A percentile compares a stretch with the other conserved stretches of the same genome.
phyloP scores from a whole-genome alignment of 2,888 invertebrate genomes.

The Pristionchus japonicus region DNA sequence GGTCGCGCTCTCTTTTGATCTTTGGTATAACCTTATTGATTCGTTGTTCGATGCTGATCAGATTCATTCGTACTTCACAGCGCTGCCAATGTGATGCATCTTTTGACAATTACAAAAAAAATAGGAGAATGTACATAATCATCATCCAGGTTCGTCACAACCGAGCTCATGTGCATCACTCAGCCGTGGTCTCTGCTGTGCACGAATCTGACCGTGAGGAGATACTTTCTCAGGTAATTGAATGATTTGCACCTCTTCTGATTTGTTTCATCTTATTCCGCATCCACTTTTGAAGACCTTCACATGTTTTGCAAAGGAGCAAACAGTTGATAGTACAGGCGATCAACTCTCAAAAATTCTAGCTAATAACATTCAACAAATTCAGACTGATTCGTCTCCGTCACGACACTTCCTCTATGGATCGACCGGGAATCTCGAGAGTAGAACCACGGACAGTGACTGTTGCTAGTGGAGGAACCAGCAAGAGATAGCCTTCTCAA shows the following conservation, averaged over 20 bases:
- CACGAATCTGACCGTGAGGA: neutral
- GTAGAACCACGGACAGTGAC: neutral
- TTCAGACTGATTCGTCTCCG: neutral
- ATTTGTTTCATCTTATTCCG: neutral
- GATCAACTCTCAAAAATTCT: too few relatives aligned
- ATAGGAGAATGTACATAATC: too few relatives aligned
- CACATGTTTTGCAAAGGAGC: too few relatives aligned
- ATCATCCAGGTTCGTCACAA: neutral
- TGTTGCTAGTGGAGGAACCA: neutral
- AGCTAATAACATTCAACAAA: too few relatives aligned
- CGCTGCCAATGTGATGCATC: too few relatives aligned
- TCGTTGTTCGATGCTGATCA: too few relatives aligned
- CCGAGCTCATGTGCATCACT: neutral
- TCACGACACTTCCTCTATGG: neutral
- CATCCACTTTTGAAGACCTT: neutral
- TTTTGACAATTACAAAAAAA: neutral
- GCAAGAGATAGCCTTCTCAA: too few relatives aligned
- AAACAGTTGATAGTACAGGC: too few relatives aligned
- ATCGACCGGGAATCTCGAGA: neutral
- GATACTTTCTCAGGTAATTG: neutral
- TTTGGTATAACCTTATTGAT: neutral
- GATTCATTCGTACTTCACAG: too few relatives aligned
- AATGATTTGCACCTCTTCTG: neutral
- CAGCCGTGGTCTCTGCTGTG: neutral
- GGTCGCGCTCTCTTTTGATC: neutral